phyloP scores from a whole-genome alignment of 2,888 invertebrate genomes.

The Drosophila histrio region DNA sequence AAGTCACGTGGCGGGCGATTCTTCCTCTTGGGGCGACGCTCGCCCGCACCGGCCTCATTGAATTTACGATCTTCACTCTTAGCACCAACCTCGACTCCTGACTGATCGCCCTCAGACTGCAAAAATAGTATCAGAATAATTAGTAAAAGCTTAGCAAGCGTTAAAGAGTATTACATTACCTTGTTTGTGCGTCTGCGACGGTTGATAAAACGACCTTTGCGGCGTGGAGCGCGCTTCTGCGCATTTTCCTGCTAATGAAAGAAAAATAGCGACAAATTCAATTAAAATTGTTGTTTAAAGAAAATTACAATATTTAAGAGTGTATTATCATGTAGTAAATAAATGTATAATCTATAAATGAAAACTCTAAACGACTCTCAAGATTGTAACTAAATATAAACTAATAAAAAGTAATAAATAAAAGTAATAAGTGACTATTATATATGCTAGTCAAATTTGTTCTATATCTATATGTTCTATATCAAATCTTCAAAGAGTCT shows the following conservation, averaged over 20 bases:
- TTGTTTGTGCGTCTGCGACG: slow-evolving; percentile 82
- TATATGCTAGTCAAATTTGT: too few relatives aligned
- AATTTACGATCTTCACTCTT: slow-evolving; percentile 81
- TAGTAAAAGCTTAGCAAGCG: background rate
- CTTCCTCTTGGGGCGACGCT: slow-evolving; percentile 69
- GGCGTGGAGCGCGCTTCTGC: slow-evolving; percentile 75
- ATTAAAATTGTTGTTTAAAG: background rate
- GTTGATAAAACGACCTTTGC: slow-evolving; percentile 77
- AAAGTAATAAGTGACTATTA: too few relatives aligned
- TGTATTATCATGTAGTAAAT: too few relatives aligned
- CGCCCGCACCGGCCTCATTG: slow-evolving; percentile 59
- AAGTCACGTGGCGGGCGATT: slow-evolving; percentile 80
- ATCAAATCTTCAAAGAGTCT: too few relatives aligned
- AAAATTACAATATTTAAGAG: too few relatives aligned
- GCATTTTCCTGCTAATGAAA: slow-evolving; percentile 50
- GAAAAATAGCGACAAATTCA: background rate
- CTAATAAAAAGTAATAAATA: too few relatives aligned
- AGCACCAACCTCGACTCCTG: slow-evolving; percentile 79
- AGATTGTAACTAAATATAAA: too few relatives aligned
- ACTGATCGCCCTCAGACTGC: slow-evolving; percentile 83
- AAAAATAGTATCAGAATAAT: slow-evolving; percentile 2
- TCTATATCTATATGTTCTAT: too few relatives aligned
- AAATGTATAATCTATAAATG: too few relatives aligned
- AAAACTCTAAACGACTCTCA: too few relatives aligned
- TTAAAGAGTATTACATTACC: slow-evolving; percentile 67